Percentiles rank a stretch among this genome's conserved stretches.
phyloP scores from a whole-genome alignment of 2,888 invertebrate species.

The Agonopterix arenella region DNA sequence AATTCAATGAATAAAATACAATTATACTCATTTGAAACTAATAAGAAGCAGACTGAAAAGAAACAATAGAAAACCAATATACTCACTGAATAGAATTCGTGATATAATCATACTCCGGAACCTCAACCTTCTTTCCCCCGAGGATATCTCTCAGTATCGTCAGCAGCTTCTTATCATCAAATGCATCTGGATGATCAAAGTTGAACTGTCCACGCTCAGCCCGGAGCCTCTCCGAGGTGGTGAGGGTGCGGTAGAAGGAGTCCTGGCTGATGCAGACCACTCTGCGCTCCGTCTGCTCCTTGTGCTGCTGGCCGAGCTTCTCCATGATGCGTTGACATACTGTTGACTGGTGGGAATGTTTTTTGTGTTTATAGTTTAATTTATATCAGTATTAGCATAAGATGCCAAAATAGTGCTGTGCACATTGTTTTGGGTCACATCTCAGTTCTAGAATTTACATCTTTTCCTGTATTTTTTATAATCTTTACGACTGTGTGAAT shows the following conservation, averaged over 20 bases:
- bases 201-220: constrained; percentile 95
- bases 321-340: constrained; percentile 99
- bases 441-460: too few relatives aligned
- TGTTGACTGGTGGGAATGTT: constrained; percentile 82
- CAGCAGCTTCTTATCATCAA: constrained; percentile 91
- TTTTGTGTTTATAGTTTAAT: too few relatives aligned
- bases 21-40: too few relatives aligned
- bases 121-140: constrained; percentile 90
- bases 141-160: constrained; percentile 89
- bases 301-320: constrained; percentile 93
- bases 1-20: too few relatives aligned
- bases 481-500: too few relatives aligned
- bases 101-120: constrained; percentile 96
- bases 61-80: not conserved
- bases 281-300: constrained; percentile 91
- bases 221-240: constrained; percentile 85
- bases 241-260: constrained; percentile 95
- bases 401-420: too few relatives aligned
- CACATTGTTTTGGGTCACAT: too few relatives aligned
- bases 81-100: constrained; percentile 89
- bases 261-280: constrained; percentile 98
- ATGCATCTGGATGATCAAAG: constrained; percentile 99
- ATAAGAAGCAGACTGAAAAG: too few relatives aligned
- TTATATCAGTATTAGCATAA: too few relatives aligned
- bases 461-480: too few relatives aligned